Conservation (phyloP, 1,140 invertebrate species). For the Scaptomyza hsui region DNA sequence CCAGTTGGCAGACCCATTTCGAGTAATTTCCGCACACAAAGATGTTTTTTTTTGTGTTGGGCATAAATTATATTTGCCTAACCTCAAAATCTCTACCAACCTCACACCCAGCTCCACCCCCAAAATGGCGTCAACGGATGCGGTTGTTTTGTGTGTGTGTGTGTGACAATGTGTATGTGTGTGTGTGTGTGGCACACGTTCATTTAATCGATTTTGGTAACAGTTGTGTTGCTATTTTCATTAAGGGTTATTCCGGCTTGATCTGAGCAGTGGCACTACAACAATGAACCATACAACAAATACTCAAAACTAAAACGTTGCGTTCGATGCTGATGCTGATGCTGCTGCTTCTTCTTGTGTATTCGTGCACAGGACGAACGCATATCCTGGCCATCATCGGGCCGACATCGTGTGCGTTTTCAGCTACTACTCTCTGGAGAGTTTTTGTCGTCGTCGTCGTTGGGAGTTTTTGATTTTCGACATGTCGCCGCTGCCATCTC, state of each 20-base stretch:
- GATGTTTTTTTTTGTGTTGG: constrained; percentile 36
- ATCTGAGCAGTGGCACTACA: constrained; percentile 60
- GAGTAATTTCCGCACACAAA: constrained; percentile 38
- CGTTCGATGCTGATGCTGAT: constrained; percentile 3
- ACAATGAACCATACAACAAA: constrained; percentile 37
- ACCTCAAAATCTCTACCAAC: constrained; percentile 1
- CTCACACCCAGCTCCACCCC: not conserved
- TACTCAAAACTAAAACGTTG: constrained; percentile 44
- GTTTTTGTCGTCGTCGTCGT: constrained; percentile 33
- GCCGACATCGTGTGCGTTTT: constrained; percentile 57
- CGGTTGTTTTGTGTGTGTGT: constrained; percentile 21
- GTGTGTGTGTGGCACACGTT: constrained; percentile 38
- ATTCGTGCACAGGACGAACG: constrained; percentile 37
- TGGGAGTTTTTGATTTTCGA: constrained; percentile 79
- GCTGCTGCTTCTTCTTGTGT: too few relatives aligned
- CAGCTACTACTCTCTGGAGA: constrained; percentile 74
- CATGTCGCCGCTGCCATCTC: constrained; percentile 46
- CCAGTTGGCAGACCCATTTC: constrained; percentile 31
- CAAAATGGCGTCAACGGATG: constrained; percentile 68
- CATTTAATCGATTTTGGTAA: constrained; percentile 74
- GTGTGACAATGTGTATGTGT: constrained; percentile 3
- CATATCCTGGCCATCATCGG: constrained; percentile 18
- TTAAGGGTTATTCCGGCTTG: constrained; percentile 79
- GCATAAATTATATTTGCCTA: constrained; percentile 75
- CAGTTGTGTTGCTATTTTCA: constrained; percentile 75